Conservation (phyloP, 2,888 invertebrate species). For the Anorthoa munda region DNA sequence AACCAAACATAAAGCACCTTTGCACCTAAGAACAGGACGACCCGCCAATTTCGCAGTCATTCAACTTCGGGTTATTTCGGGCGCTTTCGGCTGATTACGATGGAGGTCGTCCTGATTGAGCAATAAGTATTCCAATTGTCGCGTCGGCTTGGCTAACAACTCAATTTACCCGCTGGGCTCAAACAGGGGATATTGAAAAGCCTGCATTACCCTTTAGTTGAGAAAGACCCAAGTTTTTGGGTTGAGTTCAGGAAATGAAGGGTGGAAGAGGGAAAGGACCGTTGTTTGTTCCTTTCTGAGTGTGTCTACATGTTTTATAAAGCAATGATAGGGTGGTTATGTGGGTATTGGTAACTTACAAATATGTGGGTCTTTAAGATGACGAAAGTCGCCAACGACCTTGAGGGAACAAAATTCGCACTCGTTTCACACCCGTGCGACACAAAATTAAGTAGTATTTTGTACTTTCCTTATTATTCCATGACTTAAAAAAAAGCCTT, state of each 20-base stretch:
- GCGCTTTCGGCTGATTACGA: constrained; percentile 55
- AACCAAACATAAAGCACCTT: constrained; percentile 20
- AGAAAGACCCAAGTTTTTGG: constrained; percentile 53
- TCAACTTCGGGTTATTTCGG: constrained; percentile 27
- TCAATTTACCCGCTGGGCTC: constrained; percentile 68
- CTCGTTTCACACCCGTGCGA: too few species aligned
- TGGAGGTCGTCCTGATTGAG: constrained; percentile 60
- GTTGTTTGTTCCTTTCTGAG: constrained; percentile 42
- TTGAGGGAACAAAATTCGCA: too few species aligned
- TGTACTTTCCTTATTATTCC: too few species aligned
- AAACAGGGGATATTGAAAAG: constrained; percentile 68
- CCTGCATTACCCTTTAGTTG: constrained; percentile 59
- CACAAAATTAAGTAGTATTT: too few species aligned
- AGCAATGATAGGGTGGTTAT: background rate
- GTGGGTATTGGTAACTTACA: too few species aligned
- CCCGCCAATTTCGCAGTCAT: constrained; percentile 23
- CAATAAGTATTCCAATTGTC: constrained; percentile 69
- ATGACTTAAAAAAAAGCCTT: too few species aligned
- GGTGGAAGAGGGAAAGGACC: constrained; percentile 28
- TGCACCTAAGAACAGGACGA: constrained; percentile 4
- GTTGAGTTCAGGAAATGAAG: constrained; percentile 58
- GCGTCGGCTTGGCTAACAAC: constrained; percentile 64
- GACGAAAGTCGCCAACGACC: too few species aligned
- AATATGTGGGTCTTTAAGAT: too few species aligned
- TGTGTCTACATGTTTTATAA: constrained; percentile 36